Percentiles rank a stretch among this genome's conserved stretches.
These are phyloP conservation scores for Byasa hedistus DNA, from an alignment of 2,888 invertebrate species.

Conservation along the genomic window DNA sequence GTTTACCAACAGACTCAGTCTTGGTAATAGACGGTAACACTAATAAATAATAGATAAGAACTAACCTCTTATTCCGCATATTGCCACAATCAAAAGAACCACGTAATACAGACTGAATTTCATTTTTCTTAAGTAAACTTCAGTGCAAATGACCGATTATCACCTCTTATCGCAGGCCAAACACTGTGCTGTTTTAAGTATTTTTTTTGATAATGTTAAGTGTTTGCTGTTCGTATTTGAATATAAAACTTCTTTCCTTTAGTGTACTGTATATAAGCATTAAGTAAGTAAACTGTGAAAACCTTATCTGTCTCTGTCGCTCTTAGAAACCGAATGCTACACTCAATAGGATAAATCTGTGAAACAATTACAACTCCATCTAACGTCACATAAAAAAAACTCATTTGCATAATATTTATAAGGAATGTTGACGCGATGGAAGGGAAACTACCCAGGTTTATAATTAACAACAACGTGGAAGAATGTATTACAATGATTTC, in stretches of 20 bases:
- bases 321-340: constrained; percentile 2
- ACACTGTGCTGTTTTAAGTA: constrained; percentile 9
- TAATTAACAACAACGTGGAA: background rate
- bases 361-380: constrained; percentile 8
- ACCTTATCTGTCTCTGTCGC: constrained; percentile 19
- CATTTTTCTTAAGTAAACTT: constrained; percentile 15
- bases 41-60: constrained; percentile 1
- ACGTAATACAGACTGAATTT: constrained; percentile 18
- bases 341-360: background rate
- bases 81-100: constrained; percentile 12
- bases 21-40: too few species aligned
- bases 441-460: background rate
- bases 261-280: constrained; percentile 7
- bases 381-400: background rate
- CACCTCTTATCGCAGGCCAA: constrained; percentile 14
- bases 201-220: constrained; percentile 14
- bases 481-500: too few species aligned
- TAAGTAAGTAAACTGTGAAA: background rate
- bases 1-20: too few species aligned
- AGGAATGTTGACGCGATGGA: background rate
- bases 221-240: constrained; percentile 16
- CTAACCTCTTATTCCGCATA: constrained; percentile 23
- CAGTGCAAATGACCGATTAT: constrained; percentile 15
- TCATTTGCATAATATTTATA: background rate
- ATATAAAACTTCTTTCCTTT: constrained; percentile 15